Evolutionary conservation across 2,113 vertebrate genomes (phyloP), one percentile per base, ranked within the genome.

Genomic region (Sakesphorus luctuosus): DNA sequence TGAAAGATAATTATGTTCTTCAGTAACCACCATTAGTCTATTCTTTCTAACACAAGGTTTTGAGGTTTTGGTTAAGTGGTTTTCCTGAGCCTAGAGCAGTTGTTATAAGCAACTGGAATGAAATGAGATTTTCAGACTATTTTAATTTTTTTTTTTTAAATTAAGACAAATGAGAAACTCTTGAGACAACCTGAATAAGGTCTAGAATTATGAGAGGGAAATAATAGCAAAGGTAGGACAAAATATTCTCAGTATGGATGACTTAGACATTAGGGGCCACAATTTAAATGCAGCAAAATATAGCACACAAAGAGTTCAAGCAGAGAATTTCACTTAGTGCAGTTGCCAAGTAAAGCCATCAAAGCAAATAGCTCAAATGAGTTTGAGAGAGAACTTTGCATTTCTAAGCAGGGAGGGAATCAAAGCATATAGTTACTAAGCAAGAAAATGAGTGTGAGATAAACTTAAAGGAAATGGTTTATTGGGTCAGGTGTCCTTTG

Each of bases 381-480:
- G 28, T 93, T 69, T 92, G 62, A 71, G 63, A 89, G 66, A 75
- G 52, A 94, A 23, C 33, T 49, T 18, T 47, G 55, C 67, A 65
- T 46, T 89, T 96, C 93, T 92, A 84, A 91, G 87, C 4, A 52
- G 53, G 49, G 33, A 91, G 28, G 33, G 63, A 93, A 93, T 94
- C 89, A 97, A 84, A 92, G 44, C 68, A 81, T 89, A 82, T 23
- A 94, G 85, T 73, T 79, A 85, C 84, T 90, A 95, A 94, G 56
- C 15, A 94, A 82, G 89, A 85, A 97, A 97, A 96, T 61, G 46
- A 35, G 38, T 86, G 24, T 66, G 86, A 94, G 90, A 95, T 62
- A 92, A 96, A 94, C 73, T 93, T 92, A 88, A 96, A 96, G 65
- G 36, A n/a, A 94, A 87, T 28, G 44, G 47, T 47, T 96, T 89